Evolutionary conservation across 2,113 vertebrate species (phyloP).

Genomic region (Potamarius usumacintae): DNA sequence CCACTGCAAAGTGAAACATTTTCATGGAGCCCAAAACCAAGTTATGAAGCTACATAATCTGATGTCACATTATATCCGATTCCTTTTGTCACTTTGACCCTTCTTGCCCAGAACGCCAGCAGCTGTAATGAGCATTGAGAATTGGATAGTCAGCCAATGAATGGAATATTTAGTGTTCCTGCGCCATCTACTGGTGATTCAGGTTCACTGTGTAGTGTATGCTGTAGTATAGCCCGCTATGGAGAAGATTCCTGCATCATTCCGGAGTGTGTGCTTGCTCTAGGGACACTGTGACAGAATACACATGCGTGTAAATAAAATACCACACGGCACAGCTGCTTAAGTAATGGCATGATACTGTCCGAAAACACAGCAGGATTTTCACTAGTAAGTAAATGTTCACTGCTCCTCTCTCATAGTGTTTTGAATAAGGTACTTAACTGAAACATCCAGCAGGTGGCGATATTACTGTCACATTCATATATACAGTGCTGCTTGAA

Average conservation of each 20-base stretch:
- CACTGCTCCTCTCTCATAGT: too few species aligned
- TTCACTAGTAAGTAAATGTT: too few species aligned
- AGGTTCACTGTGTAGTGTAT: not conserved
- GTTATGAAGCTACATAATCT: not conserved
- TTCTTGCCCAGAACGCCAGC: not conserved
- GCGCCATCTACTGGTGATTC: constrained; percentile 34
- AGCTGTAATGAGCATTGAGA: not conserved
- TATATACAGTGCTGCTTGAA: too few species aligned
- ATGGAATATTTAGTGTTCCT: not conserved
- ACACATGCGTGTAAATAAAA: too few species aligned
- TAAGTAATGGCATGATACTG: too few species aligned
- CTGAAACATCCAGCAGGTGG: not conserved
- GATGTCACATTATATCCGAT: not conserved
- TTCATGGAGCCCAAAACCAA: not conserved
- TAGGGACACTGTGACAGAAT: too few species aligned
- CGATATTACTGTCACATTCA: not conserved
- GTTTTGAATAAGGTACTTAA: too few species aligned
- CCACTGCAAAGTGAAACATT: not conserved
- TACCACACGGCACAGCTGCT: too few species aligned
- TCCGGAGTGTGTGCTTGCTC: not conserved
- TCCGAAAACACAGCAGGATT: too few species aligned
- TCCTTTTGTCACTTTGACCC: not conserved
- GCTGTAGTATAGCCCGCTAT: not conserved
- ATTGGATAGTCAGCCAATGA: not conserved
- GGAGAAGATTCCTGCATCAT: not conserved